phyloP scores from a whole-genome alignment of 2,797 vertebrate genomes.

The Clarias pachynema region DNA sequence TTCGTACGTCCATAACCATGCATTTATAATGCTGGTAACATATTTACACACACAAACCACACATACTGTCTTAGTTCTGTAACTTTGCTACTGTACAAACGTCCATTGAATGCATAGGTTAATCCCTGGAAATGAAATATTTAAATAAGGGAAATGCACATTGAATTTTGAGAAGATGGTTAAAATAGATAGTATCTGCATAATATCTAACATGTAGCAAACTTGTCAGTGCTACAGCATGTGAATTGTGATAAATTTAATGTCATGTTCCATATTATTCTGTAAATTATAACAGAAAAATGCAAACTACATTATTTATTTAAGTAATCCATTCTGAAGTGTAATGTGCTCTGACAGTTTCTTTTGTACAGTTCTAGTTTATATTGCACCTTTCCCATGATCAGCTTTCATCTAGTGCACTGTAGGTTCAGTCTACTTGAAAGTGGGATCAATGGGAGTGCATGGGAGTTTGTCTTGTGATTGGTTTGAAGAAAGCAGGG shows the following conservation, averaged over 20 bases:
- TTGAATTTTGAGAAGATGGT: background rate
- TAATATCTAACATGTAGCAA: background rate
- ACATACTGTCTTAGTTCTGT: background rate
- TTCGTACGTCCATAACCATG: background rate
- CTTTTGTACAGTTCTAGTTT: slow-evolving; percentile 16
- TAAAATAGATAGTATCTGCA: background rate
- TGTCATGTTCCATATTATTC: background rate
- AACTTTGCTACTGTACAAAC: background rate
- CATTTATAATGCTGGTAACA: background rate
- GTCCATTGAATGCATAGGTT: background rate
- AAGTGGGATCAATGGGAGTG: slow-evolving; percentile 50
- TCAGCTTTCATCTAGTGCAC: background rate
- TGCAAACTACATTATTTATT: background rate
- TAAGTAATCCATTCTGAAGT: background rate
- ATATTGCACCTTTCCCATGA: background rate
- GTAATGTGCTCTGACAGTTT: background rate
- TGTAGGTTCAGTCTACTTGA: slow-evolving; percentile 46
- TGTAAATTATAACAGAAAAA: background rate
- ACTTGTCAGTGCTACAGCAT: background rate
- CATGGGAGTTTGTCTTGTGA: slow-evolving; percentile 71
- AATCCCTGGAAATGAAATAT: background rate
- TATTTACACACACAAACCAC: background rate
- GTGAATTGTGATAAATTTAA: background rate
- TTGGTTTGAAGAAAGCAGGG: slow-evolving; percentile 54
- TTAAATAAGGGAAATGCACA: background rate